These are phyloP conservation scores for Stylophora pistillata DNA, from an alignment of 64 coral and sea anemone species.

Conservation along the genomic window DNA sequence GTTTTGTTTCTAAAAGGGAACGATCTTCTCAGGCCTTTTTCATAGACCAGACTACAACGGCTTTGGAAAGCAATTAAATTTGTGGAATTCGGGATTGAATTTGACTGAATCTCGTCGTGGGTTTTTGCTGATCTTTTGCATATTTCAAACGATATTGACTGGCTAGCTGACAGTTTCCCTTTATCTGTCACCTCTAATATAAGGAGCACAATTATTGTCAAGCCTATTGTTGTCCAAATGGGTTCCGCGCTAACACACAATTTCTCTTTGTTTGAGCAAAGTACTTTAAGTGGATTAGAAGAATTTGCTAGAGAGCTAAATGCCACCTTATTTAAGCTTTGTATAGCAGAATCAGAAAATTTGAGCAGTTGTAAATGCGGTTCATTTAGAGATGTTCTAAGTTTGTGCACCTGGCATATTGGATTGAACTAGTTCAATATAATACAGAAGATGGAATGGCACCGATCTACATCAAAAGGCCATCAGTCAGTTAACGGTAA, in stretches of 20 bases:
- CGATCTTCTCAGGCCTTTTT: no score
- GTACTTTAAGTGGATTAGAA: not conserved
- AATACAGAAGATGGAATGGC: not conserved
- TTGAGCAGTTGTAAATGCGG: not conserved
- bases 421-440: no score
- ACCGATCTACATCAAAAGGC: not conserved
- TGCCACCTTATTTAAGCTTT: not conserved
- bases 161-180: not conserved
- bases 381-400: no score
- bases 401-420: no score
- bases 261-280: not conserved
- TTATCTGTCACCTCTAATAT: not conserved
- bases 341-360: not conserved
- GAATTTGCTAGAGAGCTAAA: not conserved
- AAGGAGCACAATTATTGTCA: not conserved
- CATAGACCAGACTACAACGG: no score
- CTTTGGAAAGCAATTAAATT: no score
- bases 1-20: no score
- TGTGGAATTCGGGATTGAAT: no score
- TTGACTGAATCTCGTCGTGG: no score
- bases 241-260: not conserved
- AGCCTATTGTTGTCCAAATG: not conserved
- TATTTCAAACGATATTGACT: not conserved
- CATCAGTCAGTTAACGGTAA: conserved; percentile 61
- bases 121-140: not conserved